Evolutionary conservation across 2,797 vertebrate species (phyloP), one percentile per base, ranked within the genome.

Genomic region (Malurus splendens): DNA sequence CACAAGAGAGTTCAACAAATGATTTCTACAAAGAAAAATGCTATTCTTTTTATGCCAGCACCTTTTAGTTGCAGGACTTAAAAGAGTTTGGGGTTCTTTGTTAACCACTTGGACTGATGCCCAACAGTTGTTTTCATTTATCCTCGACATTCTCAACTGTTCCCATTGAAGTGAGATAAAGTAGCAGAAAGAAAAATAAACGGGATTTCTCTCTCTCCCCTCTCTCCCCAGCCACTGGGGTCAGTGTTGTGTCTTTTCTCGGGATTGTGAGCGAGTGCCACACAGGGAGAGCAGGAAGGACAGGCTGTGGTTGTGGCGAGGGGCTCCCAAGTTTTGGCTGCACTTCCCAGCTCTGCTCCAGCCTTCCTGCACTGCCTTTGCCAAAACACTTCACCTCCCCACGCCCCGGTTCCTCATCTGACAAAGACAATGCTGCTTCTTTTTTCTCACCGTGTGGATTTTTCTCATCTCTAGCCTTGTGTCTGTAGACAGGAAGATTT

Each of bases 61-160:
- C 93, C 93, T 95, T 95, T 94, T 73, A 93, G 89, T 92, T 91
- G 88, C 73, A 94, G 78, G 85, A 95, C 93, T 95, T 95, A 76
- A 96, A 96, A 95, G 95, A 90, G 93, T 95, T 96, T 82, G 82
- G 91, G 83, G 92, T 95, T 95, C 95, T 96, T 93, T 96, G 93
- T 89, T 92, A 96, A 92, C 87, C 83, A 80, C 86, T 95, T 96
- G 95, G 96, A 95, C 38, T 5, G 18, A 30, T 51, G 95, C 96
- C 96, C 79, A 94, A 94, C 96, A 95, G 94, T 96, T 96, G 94
- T 95, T 95, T 96, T 94, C 93, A 95, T 93, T 95, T 96, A 95
- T 91, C 86, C 90, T 92, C 16, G 23, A 93, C 93, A 82, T 95
- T 93, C 93, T 93, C 91, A 79, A 89, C 86, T 92, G 93, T 51